Conservation (phyloP, 2,113 vertebrate species). For the Etheostoma cragini region DNA sequence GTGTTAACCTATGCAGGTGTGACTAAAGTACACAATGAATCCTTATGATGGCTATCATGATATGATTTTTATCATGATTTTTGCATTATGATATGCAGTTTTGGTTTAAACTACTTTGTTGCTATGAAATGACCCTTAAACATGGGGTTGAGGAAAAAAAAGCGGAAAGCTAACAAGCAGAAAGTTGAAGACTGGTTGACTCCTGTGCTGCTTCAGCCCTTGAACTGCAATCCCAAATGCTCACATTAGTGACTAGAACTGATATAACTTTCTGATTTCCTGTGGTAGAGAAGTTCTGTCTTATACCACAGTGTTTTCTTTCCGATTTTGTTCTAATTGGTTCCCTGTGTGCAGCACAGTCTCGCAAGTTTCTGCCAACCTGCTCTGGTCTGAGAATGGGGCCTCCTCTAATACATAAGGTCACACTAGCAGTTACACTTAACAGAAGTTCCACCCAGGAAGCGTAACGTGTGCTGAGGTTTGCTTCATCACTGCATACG, state of each 20-base stretch:
- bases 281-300: not conserved
- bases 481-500: not conserved
- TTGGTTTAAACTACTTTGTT: too few species aligned
- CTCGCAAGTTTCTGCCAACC: not conserved
- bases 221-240: not conserved
- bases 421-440: conserved; percentile 15
- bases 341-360: not conserved
- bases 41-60: too few species aligned
- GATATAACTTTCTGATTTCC: not conserved
- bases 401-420: conserved; percentile 14
- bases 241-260: not conserved
- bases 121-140: not conserved
- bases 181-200: not conserved
- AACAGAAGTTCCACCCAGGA: conserved; percentile 3
- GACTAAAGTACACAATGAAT: too few species aligned
- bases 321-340: conserved; percentile 6
- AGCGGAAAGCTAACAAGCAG: not conserved
- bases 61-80: too few species aligned
- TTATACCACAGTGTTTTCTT: not conserved
- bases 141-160: not conserved
- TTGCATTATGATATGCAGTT: too few species aligned
- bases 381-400: not conserved
- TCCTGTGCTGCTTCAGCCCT: not conserved
- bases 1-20: not conserved
- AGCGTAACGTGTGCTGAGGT: not conserved